Percentiles rank a stretch among this genome's conserved stretches.
Conservation (phyloP, 2,113 vertebrate genomes). For the Fulmarus glacialis region DNA sequence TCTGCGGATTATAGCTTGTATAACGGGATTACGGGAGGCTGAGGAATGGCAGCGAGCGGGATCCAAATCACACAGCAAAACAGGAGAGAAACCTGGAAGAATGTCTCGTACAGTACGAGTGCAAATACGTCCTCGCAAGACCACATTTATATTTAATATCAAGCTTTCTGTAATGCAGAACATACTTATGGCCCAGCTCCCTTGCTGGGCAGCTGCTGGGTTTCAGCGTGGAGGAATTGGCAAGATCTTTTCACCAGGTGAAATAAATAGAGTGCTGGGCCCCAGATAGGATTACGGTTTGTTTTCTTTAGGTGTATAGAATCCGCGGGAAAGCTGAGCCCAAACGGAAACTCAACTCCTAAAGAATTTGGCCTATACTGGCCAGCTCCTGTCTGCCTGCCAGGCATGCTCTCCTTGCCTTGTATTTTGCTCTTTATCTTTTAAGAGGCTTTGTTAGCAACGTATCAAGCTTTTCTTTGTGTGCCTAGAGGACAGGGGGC, state of each 20-base stretch:
- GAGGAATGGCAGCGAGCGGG: background rate
- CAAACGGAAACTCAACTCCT: constrained; percentile 75
- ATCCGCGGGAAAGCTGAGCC: constrained; percentile 72
- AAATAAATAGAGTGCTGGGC: constrained; percentile 69
- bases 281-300: constrained; percentile 76
- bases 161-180: constrained; percentile 60
- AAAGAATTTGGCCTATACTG: constrained; percentile 75
- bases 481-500: constrained; percentile 29
- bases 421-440: constrained; percentile 67
- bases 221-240: constrained; percentile 61
- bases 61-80: background rate
- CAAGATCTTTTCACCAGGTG: constrained; percentile 72
- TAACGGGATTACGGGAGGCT: constrained; percentile 1
- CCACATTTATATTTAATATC: constrained; percentile 12
- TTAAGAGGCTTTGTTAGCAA: constrained; percentile 69
- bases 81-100: background rate
- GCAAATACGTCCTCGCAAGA: background rate
- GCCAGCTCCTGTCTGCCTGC: constrained; percentile 75
- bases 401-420: constrained; percentile 64
- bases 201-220: constrained; percentile 66
- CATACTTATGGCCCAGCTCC: constrained; percentile 39
- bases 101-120: background rate
- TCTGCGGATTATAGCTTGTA: constrained; percentile 10
- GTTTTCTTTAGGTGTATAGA: constrained; percentile 76
- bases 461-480: constrained; percentile 67